phyloP scores from a whole-genome alignment of 2,888 invertebrate genomes.

The Nebria salina region DNA sequence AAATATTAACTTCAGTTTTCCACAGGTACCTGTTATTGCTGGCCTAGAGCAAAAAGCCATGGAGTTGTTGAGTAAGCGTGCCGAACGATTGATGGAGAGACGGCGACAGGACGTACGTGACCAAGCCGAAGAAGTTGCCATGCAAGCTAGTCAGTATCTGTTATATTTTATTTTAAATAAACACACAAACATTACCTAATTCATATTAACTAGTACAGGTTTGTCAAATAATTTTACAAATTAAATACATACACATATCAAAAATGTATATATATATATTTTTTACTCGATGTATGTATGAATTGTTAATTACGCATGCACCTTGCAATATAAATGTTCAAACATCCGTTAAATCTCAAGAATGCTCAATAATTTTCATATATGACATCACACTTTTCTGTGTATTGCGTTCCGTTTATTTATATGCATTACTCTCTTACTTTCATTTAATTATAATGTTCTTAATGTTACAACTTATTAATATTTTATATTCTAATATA shows the following conservation, averaged over 20 bases:
- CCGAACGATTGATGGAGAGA: constrained; percentile 80
- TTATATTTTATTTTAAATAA: constrained; percentile 28
- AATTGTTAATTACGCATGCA: too few species aligned
- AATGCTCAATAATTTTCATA: too few species aligned
- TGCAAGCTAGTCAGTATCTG: constrained; percentile 68
- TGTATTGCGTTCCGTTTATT: too few species aligned
- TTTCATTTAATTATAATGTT: too few species aligned
- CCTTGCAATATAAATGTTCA: too few species aligned
- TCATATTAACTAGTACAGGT: constrained; percentile 3
- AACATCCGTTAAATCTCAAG: too few species aligned
- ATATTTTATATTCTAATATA: too few species aligned
- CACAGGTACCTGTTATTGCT: constrained; percentile 75
- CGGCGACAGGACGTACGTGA: constrained; percentile 92
- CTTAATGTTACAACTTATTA: too few species aligned
- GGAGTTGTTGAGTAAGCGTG: constrained; percentile 75
- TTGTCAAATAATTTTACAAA: not conserved
- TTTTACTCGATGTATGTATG: not conserved
- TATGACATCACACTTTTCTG: too few species aligned
- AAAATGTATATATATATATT: not conserved
- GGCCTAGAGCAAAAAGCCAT: constrained; percentile 83
- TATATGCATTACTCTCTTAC: too few species aligned
- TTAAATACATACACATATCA: not conserved
- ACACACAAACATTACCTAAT: not conserved
- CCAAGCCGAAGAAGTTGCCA: constrained; percentile 91
- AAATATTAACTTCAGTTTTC: constrained; percentile 45